These are phyloP conservation scores for Silurus meridionalis DNA, from an alignment of 2,113 vertebrate species.

Conservation along the genomic window DNA sequence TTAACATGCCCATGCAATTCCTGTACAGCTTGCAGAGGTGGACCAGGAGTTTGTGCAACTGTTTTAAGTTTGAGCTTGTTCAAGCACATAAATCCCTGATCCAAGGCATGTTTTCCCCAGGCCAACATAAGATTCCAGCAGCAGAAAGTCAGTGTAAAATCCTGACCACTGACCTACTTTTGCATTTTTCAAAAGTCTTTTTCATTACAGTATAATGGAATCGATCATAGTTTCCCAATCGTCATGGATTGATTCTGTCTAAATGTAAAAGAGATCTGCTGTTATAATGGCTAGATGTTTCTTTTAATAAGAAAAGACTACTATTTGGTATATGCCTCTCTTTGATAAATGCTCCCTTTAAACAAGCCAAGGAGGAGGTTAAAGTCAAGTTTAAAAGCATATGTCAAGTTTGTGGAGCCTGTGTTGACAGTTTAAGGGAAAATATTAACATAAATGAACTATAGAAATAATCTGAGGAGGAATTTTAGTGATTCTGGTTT, in stretches of 20 bases:
- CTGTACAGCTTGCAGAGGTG: slow-evolving; percentile 17
- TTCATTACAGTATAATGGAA: background rate
- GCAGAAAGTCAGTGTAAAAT: slow-evolving; percentile 11
- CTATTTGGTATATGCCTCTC: background rate
- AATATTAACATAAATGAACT: background rate
- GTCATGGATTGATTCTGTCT: background rate
- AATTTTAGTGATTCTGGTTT: background rate
- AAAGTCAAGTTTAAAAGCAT: slow-evolving; percentile 24
- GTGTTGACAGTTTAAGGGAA: slow-evolving; percentile 16
- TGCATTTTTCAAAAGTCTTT: slow-evolving; percentile 5
- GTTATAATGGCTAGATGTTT: background rate
- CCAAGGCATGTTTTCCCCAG: slow-evolving; percentile 40
- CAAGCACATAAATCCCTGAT: slow-evolving; percentile 37
- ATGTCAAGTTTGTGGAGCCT: slow-evolving; percentile 29
- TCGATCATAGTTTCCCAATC: background rate
- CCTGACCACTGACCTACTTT: slow-evolving; percentile 31
- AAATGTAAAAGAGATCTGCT: background rate
- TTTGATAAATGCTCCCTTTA: background rate
- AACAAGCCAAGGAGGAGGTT: background rate
- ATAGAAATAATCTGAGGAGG: background rate
- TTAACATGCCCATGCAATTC: slow-evolving; percentile 28
- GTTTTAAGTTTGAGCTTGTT: slow-evolving; percentile 36
- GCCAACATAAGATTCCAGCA: slow-evolving; percentile 17
- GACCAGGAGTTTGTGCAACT: slow-evolving; percentile 1
- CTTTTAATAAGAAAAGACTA: slow-evolving; percentile 5